Conservation (phyloP, 2,113 vertebrate genomes). For the Rana temporaria region DNA sequence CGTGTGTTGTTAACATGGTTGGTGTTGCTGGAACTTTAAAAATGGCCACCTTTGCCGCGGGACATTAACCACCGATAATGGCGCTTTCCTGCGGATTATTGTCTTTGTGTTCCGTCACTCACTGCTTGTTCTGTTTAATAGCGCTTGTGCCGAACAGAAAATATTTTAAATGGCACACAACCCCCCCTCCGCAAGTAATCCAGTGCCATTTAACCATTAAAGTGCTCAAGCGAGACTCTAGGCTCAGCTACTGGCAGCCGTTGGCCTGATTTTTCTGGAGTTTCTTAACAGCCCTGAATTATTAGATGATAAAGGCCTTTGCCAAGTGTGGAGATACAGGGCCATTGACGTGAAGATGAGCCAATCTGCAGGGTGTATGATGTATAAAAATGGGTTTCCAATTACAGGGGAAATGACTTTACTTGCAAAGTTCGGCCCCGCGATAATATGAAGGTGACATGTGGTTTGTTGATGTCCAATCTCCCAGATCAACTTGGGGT, state of each 20-base stretch:
- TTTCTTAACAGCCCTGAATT: too few species aligned
- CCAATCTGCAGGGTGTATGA: too few species aligned
- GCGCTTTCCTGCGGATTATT: constrained; percentile 49
- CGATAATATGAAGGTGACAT: too few species aligned
- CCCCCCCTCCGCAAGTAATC: constrained; percentile 2
- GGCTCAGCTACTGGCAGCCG: neutral
- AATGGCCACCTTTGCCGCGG: constrained; percentile 44
- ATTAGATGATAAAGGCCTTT: too few species aligned
- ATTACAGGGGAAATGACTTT: too few species aligned
- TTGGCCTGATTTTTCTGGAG: too few species aligned
- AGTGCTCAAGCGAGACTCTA: neutral
- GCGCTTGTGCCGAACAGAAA: constrained; percentile 16
- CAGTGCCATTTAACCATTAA: constrained; percentile 5
- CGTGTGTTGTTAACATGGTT: constrained; percentile 48
- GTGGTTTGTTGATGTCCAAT: too few species aligned
- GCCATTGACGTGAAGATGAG: too few species aligned
- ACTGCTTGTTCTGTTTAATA: constrained; percentile 40
- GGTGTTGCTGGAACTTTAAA: constrained; percentile 35
- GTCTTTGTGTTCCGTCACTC: constrained; percentile 46
- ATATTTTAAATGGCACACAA: constrained; percentile 16
- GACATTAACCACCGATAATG: constrained; percentile 55
- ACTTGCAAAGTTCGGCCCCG: too few species aligned
- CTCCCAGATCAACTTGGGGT: too few species aligned
- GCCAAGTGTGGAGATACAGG: too few species aligned
- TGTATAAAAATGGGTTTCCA: too few species aligned